A percentile compares a stretch with the other conserved stretches of the same genome.
phyloP scores from a whole-genome alignment of 2,113 vertebrate species.

The Tringa solitaria region DNA sequence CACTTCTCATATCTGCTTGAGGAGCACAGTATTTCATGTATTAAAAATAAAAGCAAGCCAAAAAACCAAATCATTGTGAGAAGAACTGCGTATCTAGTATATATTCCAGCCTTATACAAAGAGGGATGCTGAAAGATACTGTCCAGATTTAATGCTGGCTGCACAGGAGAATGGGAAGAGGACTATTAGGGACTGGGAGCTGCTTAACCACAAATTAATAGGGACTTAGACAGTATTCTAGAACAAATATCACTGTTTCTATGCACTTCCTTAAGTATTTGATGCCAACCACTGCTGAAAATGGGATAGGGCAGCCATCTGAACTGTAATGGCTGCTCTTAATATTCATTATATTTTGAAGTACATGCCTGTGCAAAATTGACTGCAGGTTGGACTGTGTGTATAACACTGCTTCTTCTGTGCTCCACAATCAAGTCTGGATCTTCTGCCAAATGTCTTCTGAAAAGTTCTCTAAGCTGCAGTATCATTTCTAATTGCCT shows the following conservation, averaged over 20 bases:
- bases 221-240: background rate
- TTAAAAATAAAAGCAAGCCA: background rate
- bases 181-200: background rate
- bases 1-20: background rate
- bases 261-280: background rate
- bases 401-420: background rate
- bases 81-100: background rate
- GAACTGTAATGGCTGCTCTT: background rate
- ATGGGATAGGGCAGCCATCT: accelerated
- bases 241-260: background rate
- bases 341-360: background rate
- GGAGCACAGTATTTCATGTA: background rate
- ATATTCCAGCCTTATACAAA: background rate
- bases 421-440: background rate
- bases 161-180: background rate
- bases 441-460: background rate
- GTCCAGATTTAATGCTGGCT: background rate
- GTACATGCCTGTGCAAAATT: background rate
- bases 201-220: background rate
- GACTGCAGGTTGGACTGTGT: background rate
- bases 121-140: background rate
- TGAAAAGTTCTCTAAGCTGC: background rate
- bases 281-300: background rate
- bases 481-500: background rate
- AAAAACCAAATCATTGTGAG: background rate